Conservation (phyloP, 2,888 invertebrate genomes). For the Tribolium freemani region DNA sequence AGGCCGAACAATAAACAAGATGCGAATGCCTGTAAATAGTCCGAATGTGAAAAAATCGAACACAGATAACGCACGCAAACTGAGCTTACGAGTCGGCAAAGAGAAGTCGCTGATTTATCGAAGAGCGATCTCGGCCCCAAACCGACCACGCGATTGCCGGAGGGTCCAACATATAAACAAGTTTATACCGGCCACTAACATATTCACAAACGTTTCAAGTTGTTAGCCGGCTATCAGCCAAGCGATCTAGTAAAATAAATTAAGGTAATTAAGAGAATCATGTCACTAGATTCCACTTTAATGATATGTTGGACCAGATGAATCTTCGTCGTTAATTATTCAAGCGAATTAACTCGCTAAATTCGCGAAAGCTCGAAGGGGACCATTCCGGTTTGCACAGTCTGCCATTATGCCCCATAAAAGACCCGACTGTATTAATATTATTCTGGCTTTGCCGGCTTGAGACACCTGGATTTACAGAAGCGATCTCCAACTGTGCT, state of each 20-base stretch:
- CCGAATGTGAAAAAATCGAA: conserved; percentile 33
- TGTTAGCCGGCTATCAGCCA: conserved; percentile 54
- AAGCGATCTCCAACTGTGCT: conserved; percentile 12
- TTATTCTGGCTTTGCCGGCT: background rate
- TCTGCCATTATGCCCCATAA: conserved; percentile 22
- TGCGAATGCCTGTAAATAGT: conserved; percentile 47
- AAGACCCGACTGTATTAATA: conserved; percentile 31
- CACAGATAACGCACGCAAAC: conserved; percentile 38
- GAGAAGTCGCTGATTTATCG: conserved; percentile 52
- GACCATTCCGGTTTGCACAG: conserved; percentile 25
- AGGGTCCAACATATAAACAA: conserved; percentile 58
- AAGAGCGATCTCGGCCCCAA: conserved; percentile 46
- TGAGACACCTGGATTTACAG: conserved; percentile 32
- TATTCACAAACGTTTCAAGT: conserved; percentile 64
- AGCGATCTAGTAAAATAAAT: conserved; percentile 68
- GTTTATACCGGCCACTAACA: conserved; percentile 60
- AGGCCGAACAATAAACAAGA: conserved; percentile 51
- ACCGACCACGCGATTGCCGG: conserved; percentile 52
- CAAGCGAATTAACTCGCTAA: conserved; percentile 43
- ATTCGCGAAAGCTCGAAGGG: conserved; percentile 28
- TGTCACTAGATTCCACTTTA: conserved; percentile 67
- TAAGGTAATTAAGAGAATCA: conserved; percentile 69
- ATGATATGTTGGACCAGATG: conserved; percentile 66
- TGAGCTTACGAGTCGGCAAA: conserved; percentile 31
- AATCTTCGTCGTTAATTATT: conserved; percentile 62